Evolutionary conservation across 2,888 invertebrate species (phyloP).

Genomic region (Lasius platythorax): DNA sequence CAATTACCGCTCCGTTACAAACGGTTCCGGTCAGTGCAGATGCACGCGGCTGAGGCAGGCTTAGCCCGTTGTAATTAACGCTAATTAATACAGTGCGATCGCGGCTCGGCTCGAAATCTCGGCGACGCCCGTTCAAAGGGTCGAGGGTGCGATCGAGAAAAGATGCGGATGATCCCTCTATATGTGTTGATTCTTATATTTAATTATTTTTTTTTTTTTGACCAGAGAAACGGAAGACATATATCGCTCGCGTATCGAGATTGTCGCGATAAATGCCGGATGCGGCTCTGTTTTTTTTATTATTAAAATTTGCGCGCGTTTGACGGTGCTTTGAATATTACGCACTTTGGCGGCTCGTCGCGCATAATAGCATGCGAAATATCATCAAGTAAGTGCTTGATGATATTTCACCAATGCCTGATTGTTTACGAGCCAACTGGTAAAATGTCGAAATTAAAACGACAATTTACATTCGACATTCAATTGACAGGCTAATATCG

Average conservation of each 20-base stretch:
- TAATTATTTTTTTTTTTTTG: background rate
- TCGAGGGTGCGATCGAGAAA: background rate
- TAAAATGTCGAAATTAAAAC: background rate
- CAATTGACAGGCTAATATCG: background rate
- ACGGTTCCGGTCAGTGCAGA: slow-evolving; percentile 51
- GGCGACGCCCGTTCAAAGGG: slow-evolving; percentile 8
- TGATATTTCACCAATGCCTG: no score
- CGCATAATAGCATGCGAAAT: background rate
- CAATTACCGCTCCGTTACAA: slow-evolving; percentile 69
- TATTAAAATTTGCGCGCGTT: slow-evolving; percentile 35
- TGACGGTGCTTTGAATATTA: background rate
- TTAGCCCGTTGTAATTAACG: slow-evolving; percentile 70
- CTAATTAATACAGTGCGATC: slow-evolving; percentile 68
- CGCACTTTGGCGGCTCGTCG: background rate
- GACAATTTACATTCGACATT: background rate
- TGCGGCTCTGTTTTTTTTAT: slow-evolving; percentile 8
- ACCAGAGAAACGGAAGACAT: background rate
- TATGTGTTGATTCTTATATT: background rate
- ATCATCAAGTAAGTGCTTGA: background rate
- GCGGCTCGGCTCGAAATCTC: slow-evolving; percentile 36
- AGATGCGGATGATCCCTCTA: background rate
- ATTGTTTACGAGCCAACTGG: no score
- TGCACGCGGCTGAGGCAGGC: slow-evolving; percentile 39
- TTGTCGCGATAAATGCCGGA: slow-evolving; percentile 25
- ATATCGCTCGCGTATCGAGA: background rate